A percentile compares a stretch with the other conserved stretches of the same genome.
Evolutionary conservation across 2,797 vertebrate genomes (phyloP).

Genomic region (Avahi laniger): DNA sequence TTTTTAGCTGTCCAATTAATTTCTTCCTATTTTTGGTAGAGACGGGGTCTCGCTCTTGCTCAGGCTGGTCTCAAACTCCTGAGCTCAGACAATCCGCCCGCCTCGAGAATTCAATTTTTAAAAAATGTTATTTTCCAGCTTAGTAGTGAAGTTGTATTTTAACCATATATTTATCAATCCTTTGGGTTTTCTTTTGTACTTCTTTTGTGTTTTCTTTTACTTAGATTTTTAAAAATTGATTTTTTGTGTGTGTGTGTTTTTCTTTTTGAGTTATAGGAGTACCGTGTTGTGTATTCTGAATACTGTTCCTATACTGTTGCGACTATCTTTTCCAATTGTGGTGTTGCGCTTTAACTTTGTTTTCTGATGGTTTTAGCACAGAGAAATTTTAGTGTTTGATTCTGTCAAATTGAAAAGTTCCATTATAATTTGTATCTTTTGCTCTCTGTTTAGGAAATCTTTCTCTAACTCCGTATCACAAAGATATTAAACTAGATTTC

Average conservation of each 20-base stretch:
- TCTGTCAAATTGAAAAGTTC: background rate
- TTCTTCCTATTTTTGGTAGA: too few species aligned
- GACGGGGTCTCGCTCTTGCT: too few species aligned
- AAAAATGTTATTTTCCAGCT: background rate
- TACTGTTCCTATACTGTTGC: background rate
- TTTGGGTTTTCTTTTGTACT: background rate
- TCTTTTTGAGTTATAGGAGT: background rate
- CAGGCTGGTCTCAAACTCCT: too few species aligned
- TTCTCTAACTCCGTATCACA: background rate
- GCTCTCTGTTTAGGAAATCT: background rate
- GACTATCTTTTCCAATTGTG: background rate
- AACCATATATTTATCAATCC: background rate
- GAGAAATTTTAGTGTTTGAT: background rate
- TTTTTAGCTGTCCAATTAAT: too few species aligned
- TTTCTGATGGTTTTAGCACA: background rate
- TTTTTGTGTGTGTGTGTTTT: background rate
- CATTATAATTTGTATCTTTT: background rate
- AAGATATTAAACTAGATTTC: background rate
- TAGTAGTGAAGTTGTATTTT: background rate
- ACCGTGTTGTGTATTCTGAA: background rate
- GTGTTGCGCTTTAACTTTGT: background rate
- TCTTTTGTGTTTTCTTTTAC: background rate
- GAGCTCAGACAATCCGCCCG: too few species aligned
- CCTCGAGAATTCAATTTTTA: too few species aligned
- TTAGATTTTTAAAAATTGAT: background rate